These are phyloP conservation scores for Epistrophella euchroma DNA, from an alignment of 2,888 invertebrate species.

Conservation along the genomic window DNA sequence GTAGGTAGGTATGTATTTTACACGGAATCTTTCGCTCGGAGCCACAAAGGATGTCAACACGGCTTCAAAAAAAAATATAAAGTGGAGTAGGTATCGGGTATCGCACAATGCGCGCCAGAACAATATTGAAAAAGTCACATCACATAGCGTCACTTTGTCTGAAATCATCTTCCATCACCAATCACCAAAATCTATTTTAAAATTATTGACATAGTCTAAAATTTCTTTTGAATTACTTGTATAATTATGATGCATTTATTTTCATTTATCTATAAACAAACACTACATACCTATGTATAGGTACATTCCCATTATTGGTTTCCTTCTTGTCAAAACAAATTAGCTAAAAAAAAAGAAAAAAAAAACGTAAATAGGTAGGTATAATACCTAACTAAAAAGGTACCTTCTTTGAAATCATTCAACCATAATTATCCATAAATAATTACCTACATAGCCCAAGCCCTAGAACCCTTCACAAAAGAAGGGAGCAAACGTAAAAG, in stretches of 20 bases:
- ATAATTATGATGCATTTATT: not conserved
- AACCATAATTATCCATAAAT: constrained; percentile 34
- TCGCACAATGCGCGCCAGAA: too few species aligned
- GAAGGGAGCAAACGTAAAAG: constrained; percentile 20
- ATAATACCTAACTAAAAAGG: not conserved
- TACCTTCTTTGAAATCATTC: constrained; percentile 6
- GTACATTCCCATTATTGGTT: constrained; percentile 1
- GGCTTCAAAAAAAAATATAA: too few species aligned
- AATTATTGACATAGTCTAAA: too few species aligned
- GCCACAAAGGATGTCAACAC: too few species aligned
- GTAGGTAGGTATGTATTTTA: too few species aligned
- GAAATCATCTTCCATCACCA: too few species aligned
- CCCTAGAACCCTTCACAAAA: constrained; percentile 27
- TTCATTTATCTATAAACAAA: not conserved
- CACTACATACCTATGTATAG: not conserved
- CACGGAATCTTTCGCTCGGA: too few species aligned
- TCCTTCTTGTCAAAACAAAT: constrained; percentile 35
- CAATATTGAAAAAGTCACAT: too few species aligned
- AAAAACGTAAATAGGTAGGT: not conserved
- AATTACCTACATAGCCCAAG: constrained; percentile 14
- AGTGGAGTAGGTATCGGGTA: too few species aligned
- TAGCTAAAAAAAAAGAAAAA: not conserved
- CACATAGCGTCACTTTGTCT: too few species aligned
- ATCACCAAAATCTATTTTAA: too few species aligned
- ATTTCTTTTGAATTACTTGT: too few species aligned